These are phyloP conservation scores for Chelidonichthys spinosus DNA, from an alignment of 2,797 vertebrate species.

Conservation along the genomic window DNA sequence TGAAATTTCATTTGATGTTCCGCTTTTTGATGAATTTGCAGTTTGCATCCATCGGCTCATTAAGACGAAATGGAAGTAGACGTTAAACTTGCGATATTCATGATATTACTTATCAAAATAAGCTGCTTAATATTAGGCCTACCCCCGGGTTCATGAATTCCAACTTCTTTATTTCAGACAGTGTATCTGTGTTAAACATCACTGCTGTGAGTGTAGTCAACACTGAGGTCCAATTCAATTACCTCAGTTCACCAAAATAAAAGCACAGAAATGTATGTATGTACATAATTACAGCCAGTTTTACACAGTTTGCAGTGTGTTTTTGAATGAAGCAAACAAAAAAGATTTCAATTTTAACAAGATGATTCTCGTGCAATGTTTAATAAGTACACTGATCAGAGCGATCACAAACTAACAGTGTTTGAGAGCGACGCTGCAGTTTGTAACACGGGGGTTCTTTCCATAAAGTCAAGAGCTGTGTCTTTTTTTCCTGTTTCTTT, in stretches of 20 bases:
- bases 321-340: not conserved
- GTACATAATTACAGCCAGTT: not conserved
- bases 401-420: not conserved
- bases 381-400: not conserved
- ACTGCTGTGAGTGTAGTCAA: conserved; percentile 23
- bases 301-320: not conserved
- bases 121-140: conserved; percentile 66
- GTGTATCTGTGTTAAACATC: conserved; percentile 35
- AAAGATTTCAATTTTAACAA: not conserved
- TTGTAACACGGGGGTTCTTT: not conserved
- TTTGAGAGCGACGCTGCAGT: not conserved
- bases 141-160: conserved; percentile 34
- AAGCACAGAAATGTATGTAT: not conserved
- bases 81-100: conserved; percentile 53
- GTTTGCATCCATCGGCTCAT: conserved; percentile 44
- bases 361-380: not conserved
- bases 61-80: conserved; percentile 52
- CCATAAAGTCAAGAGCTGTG: not conserved
- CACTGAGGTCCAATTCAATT: conserved; percentile 16
- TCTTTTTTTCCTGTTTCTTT: conserved; percentile 22
- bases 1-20: conserved; percentile 51
- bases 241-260: conserved; percentile 1
- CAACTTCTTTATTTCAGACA: conserved; percentile 42
- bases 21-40: conserved; percentile 53
- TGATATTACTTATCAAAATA: conserved; percentile 49